phyloP scores from a whole-genome alignment of 2,797 vertebrate species.

The Phyllotis vaccarum region DNA sequence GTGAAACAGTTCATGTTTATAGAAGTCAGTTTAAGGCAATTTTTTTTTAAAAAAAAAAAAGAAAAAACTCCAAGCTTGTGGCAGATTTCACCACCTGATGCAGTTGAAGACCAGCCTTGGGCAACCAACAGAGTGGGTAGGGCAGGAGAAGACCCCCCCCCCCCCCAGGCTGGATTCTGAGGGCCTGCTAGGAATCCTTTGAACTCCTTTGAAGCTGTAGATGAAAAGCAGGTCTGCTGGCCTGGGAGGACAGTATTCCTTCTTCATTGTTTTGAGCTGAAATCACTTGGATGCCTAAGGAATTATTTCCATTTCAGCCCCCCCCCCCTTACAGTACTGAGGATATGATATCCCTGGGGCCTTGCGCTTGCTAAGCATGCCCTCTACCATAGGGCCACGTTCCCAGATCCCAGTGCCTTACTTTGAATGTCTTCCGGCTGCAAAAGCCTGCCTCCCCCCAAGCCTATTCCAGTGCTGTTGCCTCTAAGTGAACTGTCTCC shows the following conservation, averaged over 20 bases:
- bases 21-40: background rate
- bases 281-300: constrained; percentile 6
- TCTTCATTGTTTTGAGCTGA: constrained; percentile 16
- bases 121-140: background rate
- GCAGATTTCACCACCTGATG: no score
- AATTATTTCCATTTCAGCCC: background rate
- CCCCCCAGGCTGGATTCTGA: background rate
- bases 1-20: background rate
- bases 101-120: background rate
- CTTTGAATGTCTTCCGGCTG: background rate
- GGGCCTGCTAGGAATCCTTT: background rate
- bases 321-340: no score
- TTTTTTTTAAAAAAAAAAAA: background rate
- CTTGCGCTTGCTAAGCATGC: background rate
- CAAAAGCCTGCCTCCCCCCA: background rate
- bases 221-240: constrained; percentile 42
- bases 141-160: background rate
- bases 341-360: background rate
- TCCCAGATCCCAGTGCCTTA: background rate
- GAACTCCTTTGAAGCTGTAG: background rate
- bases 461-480: background rate
- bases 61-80: background rate
- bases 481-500: background rate
- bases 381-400: background rate
- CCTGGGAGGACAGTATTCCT: background rate